phyloP scores from a whole-genome alignment of 1,140 invertebrate species.

The Hylyphantes graminicola region DNA sequence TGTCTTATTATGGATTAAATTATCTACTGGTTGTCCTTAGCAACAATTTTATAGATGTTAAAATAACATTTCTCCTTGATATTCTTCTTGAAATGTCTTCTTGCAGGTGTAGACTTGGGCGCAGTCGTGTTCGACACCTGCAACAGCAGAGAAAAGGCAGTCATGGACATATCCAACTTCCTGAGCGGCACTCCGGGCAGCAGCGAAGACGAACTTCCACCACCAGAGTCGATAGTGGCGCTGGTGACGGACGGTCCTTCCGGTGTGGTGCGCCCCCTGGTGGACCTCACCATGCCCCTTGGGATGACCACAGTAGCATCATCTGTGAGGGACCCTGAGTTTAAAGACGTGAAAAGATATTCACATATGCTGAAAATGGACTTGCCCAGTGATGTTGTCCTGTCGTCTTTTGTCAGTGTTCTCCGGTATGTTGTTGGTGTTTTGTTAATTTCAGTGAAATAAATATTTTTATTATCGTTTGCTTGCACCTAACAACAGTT shows the following conservation, averaged over 20 bases:
- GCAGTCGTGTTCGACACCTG: slow-evolving; percentile 66
- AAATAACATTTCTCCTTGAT: no score
- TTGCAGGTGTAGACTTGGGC: slow-evolving; percentile 61
- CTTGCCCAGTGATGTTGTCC: slow-evolving; percentile 62
- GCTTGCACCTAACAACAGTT: no score
- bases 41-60: no score
- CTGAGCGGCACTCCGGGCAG: slow-evolving; percentile 44
- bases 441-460: neutral
- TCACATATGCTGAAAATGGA: slow-evolving; percentile 64
- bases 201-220: slow-evolving; percentile 60
- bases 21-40: no score
- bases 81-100: no score
- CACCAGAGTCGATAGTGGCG: slow-evolving; percentile 62
- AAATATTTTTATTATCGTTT: neutral
- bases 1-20: no score
- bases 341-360: slow-evolving; percentile 62
- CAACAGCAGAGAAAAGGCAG: slow-evolving; percentile 62
- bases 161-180: slow-evolving; percentile 64
- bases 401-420: slow-evolving; percentile 33
- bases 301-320: slow-evolving; percentile 64
- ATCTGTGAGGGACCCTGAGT: slow-evolving; percentile 60
- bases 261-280: slow-evolving; percentile 45
- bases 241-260: slow-evolving; percentile 60
- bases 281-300: slow-evolving; percentile 61
- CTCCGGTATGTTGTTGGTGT: slow-evolving; percentile 5